Conservation (phyloP, 2,888 invertebrate genomes). For the Bibio marci region DNA sequence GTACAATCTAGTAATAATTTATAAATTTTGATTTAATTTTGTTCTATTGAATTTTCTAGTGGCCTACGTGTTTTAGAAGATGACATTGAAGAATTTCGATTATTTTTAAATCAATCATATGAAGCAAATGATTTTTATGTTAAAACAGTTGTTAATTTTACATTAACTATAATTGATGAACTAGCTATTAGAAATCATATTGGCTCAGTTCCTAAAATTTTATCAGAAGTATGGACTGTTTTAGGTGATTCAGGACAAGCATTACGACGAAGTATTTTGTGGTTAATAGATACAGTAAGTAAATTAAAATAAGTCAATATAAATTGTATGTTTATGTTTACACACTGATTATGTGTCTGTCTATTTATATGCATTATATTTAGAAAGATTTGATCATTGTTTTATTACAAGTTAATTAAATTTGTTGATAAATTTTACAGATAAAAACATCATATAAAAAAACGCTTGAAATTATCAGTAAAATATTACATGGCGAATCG, state of each 20-base stretch:
- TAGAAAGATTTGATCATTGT: background rate
- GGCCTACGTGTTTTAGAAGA: constrained; percentile 48
- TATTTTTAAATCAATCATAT: constrained; percentile 59
- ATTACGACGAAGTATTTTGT: constrained; percentile 54
- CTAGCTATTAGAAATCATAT: constrained; percentile 60
- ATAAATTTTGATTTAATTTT: no score
- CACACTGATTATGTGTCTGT: no score
- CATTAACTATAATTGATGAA: constrained; percentile 55
- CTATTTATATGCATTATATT: no score
- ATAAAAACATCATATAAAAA: constrained; percentile 55
- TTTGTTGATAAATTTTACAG: no score
- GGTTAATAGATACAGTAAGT: constrained; percentile 48
- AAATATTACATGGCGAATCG: constrained; percentile 56
- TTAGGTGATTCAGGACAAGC: constrained; percentile 74
- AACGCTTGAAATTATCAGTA: constrained; percentile 47
- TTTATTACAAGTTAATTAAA: constrained; percentile 9
- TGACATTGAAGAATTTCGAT: constrained; percentile 39
- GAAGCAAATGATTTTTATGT: constrained; percentile 70
- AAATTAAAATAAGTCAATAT: constrained; percentile 4
- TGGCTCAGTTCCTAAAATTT: constrained; percentile 59
- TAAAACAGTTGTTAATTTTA: constrained; percentile 54
- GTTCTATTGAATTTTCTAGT: constrained; percentile 8
- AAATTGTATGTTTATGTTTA: no score
- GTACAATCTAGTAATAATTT: no score
- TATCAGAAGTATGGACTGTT: constrained; percentile 68